Percentiles rank a stretch among this genome's conserved stretches.
Conservation (phyloP, 2,797 vertebrate genomes). For the Schizopygopsis pylzovi region DNA sequence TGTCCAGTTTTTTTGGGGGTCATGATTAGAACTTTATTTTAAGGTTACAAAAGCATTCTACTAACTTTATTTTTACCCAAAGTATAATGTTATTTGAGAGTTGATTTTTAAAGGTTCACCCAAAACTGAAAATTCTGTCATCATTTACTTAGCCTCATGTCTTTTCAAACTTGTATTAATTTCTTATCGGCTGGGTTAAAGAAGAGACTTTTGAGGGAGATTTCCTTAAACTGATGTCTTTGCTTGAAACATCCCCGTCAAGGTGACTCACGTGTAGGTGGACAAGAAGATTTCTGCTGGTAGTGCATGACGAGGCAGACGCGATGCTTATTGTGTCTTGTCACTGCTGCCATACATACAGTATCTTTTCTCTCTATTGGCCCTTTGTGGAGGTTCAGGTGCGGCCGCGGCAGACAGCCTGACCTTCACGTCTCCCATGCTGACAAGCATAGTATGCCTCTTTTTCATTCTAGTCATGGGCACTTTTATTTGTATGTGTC, state of each 20-base stretch:
- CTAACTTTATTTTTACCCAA: not conserved
- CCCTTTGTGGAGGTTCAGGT: not conserved
- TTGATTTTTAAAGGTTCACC: not conserved
- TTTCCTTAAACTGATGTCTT: not conserved
- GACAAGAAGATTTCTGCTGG: not conserved
- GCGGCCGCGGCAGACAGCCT: not conserved
- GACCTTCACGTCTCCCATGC: not conserved
- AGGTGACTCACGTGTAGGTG: not conserved
- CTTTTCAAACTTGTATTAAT: not conserved
- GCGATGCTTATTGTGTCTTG: not conserved
- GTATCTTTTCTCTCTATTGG: not conserved
- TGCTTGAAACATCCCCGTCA: not conserved
- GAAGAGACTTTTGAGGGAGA: not conserved
- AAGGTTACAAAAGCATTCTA: not conserved
- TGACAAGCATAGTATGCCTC: not conserved
- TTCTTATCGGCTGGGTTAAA: not conserved
- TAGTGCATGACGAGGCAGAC: not conserved
- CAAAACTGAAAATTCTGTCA: not conserved
- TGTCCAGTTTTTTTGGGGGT: not conserved
- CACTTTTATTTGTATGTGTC: not conserved
- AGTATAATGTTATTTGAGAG: not conserved
- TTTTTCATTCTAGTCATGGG: not conserved
- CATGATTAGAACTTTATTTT: not conserved
- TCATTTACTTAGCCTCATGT: not conserved
- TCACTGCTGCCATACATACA: not conserved